Percentiles rank a stretch among this genome's conserved stretches.
These are phyloP conservation scores for Zeuzera pyrina DNA, from an alignment of 2,888 invertebrate genomes.

Conservation along the genomic window DNA sequence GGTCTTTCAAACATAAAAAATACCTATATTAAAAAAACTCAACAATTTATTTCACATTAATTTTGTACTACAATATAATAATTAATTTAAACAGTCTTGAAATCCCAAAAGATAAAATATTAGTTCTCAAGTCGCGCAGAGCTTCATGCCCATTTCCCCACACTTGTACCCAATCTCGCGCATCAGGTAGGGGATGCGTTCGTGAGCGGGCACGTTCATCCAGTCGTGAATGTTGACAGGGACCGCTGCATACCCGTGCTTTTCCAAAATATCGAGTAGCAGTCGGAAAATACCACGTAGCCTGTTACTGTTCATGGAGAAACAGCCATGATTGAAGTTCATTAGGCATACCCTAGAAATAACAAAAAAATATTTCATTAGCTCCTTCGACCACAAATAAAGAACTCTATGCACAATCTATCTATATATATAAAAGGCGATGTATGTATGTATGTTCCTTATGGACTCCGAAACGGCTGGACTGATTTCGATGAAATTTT, in stretches of 20 bases:
- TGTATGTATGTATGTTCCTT: too few relatives aligned
- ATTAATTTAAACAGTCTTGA: too few relatives aligned
- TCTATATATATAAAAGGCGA: too few relatives aligned
- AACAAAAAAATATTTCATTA: constrained; percentile 2
- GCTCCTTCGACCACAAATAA: too few relatives aligned
- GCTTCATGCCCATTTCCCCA: constrained; percentile 56
- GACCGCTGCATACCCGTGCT: constrained; percentile 68
- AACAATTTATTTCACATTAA: background rate
- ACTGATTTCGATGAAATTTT: too few relatives aligned
- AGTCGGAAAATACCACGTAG: constrained; percentile 67
- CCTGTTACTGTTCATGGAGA: constrained; percentile 72
- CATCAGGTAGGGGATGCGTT: constrained; percentile 77
- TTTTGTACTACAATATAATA: background rate
- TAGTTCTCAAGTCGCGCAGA: constrained; percentile 36
- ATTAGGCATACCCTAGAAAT: constrained; percentile 73
- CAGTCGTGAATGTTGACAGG: constrained; percentile 69
- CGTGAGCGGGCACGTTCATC: constrained; percentile 65
- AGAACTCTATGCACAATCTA: too few relatives aligned
- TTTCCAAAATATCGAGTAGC: constrained; percentile 70
- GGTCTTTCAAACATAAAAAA: too few relatives aligned
- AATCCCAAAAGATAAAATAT: too few relatives aligned
- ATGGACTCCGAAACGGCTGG: too few relatives aligned
- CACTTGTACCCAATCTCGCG: constrained; percentile 63
- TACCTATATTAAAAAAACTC: too few relatives aligned
- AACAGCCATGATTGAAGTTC: constrained; percentile 65